Conservation (phyloP, 2,797 vertebrate species). For the Pseudochaenichthys georgianus region DNA sequence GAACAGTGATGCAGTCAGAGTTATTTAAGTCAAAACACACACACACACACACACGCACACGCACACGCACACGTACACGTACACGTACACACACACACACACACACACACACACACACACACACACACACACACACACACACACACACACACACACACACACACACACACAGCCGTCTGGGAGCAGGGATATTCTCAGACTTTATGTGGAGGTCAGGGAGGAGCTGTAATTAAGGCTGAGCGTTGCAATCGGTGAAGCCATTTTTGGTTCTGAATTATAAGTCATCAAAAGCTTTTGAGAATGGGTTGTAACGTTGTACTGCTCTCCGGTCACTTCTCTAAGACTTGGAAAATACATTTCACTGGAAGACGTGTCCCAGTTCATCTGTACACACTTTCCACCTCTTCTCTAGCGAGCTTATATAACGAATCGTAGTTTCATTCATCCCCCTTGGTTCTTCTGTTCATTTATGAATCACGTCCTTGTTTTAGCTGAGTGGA, state of each 20-base stretch:
- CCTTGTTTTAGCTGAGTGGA: slow-evolving; percentile 1
- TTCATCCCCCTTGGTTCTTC: not conserved
- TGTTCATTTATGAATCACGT: slow-evolving; percentile 18
- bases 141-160: too few species aligned
- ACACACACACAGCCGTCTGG: too few species aligned
- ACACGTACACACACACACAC: too few species aligned
- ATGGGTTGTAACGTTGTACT: not conserved
- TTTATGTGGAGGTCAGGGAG: not conserved
- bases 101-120: too few species aligned
- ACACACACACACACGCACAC: too few species aligned
- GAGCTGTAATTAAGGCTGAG: slow-evolving; percentile 37
- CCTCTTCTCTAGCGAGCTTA: not conserved
- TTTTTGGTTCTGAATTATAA: slow-evolving; percentile 32
- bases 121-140: too few species aligned
- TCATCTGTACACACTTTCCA: not conserved
- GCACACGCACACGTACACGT: too few species aligned
- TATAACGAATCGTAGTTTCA: too few species aligned
- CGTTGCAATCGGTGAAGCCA: slow-evolving; percentile 10
- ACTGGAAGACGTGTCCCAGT: too few species aligned
- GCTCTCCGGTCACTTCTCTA: not conserved
- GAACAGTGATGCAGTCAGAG: slow-evolving; percentile 36
- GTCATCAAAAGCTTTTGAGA: slow-evolving; percentile 43
- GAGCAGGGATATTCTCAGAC: too few species aligned
- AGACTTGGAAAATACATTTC: too few species aligned
- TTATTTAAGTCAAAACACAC: slow-evolving; percentile 22